Evolutionary conservation across 1,140 invertebrate genomes (phyloP), one percentile per base, ranked within the genome.

Genomic region (Steinernema khuongi): DNA sequence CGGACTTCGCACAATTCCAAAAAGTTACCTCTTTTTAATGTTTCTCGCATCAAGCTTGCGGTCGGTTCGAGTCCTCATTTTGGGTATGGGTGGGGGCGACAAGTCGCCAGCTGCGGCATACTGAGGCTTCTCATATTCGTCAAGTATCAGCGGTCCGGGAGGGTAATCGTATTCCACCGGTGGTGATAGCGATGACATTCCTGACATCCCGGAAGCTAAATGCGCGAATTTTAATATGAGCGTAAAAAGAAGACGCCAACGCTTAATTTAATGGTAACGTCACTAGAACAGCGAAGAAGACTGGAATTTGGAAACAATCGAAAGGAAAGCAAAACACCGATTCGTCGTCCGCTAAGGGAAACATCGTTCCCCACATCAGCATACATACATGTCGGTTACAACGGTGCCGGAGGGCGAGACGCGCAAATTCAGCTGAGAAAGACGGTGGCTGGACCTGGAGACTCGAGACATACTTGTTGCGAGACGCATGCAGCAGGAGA

Each of bases 191-290:
- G 50, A 60, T n/a, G 50, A 60, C 50, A 60, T 22, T 22, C 14
- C 50, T 22, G 50, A 60, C 50, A 60, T 60, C 19, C 50, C 50
- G 22, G 50, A 60, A 7, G 50, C 50, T 60, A 60, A 60, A 60
- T 22, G 50, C 11, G 50, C 7, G 4, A 60, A 60, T 7, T n/a
- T n/a, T n/a, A n/a, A n/a, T n/a, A n/a, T n/a, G n/a, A n/a, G n/a
- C n/a, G n/a, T n/a, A n/a, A n/a, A n/a, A n/a, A n/a, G n/a, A n/a
- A n/a, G n/a, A n/a, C n/a, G n/a, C n/a, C n/a, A n/a, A n/a, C n/a
- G n/a, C n/a, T n/a, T n/a, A n/a, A n/a, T n/a, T n/a, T n/a, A n/a
- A n/a, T n/a, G n/a, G n/a, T n/a, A n/a, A 41, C 36, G 36, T 41
- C 36, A 41, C 36, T 41, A n/a, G n/a, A n/a, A n/a, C n/a, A 41